These are phyloP conservation scores for Campylomormyrus numenius DNA, from an alignment of 2,113 vertebrate species.

Conservation along the genomic window DNA sequence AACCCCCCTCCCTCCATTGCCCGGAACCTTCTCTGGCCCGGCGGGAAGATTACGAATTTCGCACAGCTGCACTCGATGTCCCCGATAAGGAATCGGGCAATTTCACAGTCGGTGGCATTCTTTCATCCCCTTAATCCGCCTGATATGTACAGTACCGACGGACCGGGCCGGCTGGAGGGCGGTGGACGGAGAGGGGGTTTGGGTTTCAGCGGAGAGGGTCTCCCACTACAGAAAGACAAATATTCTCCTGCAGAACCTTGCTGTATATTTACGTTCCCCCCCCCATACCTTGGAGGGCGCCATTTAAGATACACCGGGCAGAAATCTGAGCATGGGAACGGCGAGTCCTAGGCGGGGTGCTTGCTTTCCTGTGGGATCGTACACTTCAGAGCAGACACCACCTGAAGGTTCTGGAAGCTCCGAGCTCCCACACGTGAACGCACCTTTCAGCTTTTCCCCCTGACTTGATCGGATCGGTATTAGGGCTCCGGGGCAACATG, in stretches of 20 bases:
- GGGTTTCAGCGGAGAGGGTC: neutral
- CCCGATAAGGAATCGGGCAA: constrained; percentile 63
- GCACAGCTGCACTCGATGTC: constrained; percentile 61
- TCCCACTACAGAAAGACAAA: neutral
- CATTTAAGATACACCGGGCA: neutral
- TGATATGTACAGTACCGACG: constrained; percentile 43
- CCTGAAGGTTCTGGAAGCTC: neutral
- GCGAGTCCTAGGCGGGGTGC: neutral
- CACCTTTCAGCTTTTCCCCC: neutral
- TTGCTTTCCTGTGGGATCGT: neutral
- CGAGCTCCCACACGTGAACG: neutral
- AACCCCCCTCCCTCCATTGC: neutral
- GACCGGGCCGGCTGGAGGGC: neutral
- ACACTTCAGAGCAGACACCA: neutral
- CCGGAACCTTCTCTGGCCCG: constrained; percentile 33
- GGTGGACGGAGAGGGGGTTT: neutral
- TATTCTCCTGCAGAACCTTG: neutral
- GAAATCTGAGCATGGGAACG: neutral
- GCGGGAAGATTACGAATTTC: constrained; percentile 60
- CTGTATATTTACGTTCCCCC: constrained; percentile 5
- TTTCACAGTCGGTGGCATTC: constrained; percentile 68
- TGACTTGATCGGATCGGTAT: neutral
- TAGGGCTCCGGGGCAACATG: neutral
- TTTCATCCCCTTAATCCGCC: constrained; percentile 63
- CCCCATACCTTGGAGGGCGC: neutral